Evolutionary conservation across 92 coral and sea anemone species (phyloP).

Genomic region (Porites evermanni): DNA sequence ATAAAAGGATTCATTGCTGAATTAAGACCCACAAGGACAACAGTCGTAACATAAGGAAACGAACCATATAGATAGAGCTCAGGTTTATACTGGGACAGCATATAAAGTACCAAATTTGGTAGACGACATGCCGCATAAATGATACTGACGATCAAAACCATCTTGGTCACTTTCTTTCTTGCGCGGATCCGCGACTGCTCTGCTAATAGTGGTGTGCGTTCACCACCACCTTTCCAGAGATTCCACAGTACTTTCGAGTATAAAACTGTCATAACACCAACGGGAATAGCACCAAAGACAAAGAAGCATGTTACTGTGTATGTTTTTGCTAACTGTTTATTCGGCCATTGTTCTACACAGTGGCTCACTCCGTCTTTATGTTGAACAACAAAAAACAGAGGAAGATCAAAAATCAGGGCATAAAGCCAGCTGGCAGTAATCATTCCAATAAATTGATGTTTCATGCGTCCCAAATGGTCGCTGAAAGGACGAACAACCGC

Average conservation of each 20-base stretch:
- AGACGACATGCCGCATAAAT: slow-evolving; percentile 66
- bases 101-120: slow-evolving; percentile 75
- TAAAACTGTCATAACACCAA: slow-evolving; percentile 58
- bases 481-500: slow-evolving; percentile 39
- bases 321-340: slow-evolving; percentile 38
- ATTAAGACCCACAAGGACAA: slow-evolving; percentile 74
- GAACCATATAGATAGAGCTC: slow-evolving; percentile 66
- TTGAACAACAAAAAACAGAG: background rate
- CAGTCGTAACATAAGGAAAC: slow-evolving; percentile 55
- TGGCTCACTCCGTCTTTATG: background rate
- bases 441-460: slow-evolving; percentile 4
- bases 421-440: slow-evolving; percentile 24
- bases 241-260: slow-evolving; percentile 63
- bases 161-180: slow-evolving; percentile 69
- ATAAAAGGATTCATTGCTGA: slow-evolving; percentile 89
- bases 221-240: slow-evolving; percentile 62
- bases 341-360: slow-evolving; percentile 15
- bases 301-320: slow-evolving; percentile 75
- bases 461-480: background rate
- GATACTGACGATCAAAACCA: slow-evolving; percentile 71
- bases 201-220: slow-evolving; percentile 45
- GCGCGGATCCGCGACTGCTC: slow-evolving; percentile 52
- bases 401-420: slow-evolving; percentile 32
- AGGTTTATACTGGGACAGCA: slow-evolving; percentile 61
- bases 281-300: slow-evolving; percentile 67